These are phyloP conservation scores for Tetraneura akinire DNA, from an alignment of 1,140 invertebrate species.

Conservation along the genomic window DNA sequence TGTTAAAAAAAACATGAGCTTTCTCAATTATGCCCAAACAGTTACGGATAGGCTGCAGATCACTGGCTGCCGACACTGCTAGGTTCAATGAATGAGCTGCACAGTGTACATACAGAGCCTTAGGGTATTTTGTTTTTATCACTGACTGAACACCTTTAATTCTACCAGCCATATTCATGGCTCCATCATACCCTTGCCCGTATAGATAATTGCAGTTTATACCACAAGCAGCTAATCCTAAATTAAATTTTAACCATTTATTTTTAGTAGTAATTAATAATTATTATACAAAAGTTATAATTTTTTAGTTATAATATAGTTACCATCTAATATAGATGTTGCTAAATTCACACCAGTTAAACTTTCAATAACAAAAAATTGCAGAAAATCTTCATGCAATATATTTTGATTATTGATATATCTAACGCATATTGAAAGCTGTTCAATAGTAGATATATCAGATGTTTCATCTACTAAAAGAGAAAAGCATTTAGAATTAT, in stretches of 20 bases:
- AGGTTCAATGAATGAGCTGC: constrained; percentile 55
- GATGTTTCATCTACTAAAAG: background rate
- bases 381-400: constrained; percentile 53
- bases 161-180: constrained; percentile 54
- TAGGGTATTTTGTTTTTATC: constrained; percentile 53
- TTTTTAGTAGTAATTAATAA: background rate
- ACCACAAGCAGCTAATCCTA: constrained; percentile 48
- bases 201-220: constrained; percentile 53
- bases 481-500: constrained; percentile 5
- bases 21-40: constrained; percentile 47
- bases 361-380: constrained; percentile 53
- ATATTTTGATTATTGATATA: constrained; percentile 12
- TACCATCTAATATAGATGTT: constrained; percentile 33
- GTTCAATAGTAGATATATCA: constrained; percentile 1
- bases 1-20: constrained; percentile 44
- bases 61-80: background rate
- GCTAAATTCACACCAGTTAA: constrained; percentile 53
- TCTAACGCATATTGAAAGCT: background rate
- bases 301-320: background rate
- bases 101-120: constrained; percentile 55
- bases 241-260: constrained; percentile 1
- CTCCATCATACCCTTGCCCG: constrained; percentile 56
- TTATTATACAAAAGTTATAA: background rate
- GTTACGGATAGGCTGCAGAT: constrained; percentile 17
- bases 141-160: constrained; percentile 55